A percentile compares a stretch with the other conserved stretches of the same genome.
Evolutionary conservation across 2,888 invertebrate species (phyloP).

Genomic region (Galerucella pusilla): DNA sequence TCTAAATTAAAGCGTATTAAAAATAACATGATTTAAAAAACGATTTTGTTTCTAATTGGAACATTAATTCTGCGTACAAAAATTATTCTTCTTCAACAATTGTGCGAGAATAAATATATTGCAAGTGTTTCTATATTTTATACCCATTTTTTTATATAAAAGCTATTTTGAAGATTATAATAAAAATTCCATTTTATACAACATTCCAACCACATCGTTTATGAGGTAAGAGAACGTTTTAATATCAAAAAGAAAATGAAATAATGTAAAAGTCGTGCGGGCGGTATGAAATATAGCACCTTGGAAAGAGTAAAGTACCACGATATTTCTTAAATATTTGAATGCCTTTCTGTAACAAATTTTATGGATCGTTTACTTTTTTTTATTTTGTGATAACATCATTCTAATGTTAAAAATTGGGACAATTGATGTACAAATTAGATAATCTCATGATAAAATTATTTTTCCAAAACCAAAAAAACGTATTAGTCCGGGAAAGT

Average conservation of each 20-base stretch:
- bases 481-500: too few relatives aligned
- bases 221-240: slow-evolving; percentile 38
- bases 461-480: too few relatives aligned
- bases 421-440: slow-evolving; percentile 17
- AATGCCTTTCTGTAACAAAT: slow-evolving; percentile 43
- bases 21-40: too few relatives aligned
- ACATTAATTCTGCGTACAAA: too few relatives aligned
- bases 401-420: slow-evolving; percentile 32
- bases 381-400: slow-evolving; percentile 41
- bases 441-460: too few relatives aligned
- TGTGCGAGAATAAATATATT: not conserved
- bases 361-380: slow-evolving; percentile 41
- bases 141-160: not conserved
- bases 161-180: not conserved
- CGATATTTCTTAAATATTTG: slow-evolving; percentile 49
- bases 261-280: slow-evolving; percentile 59
- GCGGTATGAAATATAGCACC: slow-evolving; percentile 62
- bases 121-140: not conserved
- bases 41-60: too few relatives aligned
- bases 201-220: slow-evolving; percentile 27
- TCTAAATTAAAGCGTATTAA: too few relatives aligned
- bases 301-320: slow-evolving; percentile 58
- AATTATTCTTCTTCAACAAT: too few relatives aligned
- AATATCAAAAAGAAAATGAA: slow-evolving; percentile 58
- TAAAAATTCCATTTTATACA: slow-evolving; percentile 13